Evolutionary conservation across 1,140 invertebrate genomes (phyloP).

Genomic region (Aphis craccivora): DNA sequence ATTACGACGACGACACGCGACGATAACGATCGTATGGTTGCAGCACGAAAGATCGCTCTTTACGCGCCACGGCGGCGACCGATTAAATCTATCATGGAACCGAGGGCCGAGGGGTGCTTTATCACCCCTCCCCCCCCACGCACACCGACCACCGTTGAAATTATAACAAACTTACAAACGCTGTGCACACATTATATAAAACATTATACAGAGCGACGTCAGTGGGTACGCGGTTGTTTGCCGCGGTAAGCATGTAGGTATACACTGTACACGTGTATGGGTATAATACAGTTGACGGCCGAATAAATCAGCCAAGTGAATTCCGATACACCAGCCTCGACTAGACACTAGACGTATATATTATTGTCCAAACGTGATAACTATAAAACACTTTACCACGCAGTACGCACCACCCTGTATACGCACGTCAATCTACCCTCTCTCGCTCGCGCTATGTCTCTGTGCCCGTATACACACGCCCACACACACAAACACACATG

Average conservation of each 20-base stretch:
- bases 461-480: background rate
- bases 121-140: background rate
- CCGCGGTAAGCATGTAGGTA: background rate
- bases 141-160: background rate
- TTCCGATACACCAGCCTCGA: background rate
- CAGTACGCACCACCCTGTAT: background rate
- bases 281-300: background rate
- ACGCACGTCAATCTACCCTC: constrained; percentile 30
- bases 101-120: background rate
- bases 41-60: constrained; percentile 3
- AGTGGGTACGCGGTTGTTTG: background rate
- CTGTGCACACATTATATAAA: background rate
- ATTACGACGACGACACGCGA: background rate
- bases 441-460: background rate
- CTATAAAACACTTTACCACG: background rate
- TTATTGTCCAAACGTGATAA: background rate
- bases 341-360: background rate
- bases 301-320: background rate
- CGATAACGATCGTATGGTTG: constrained; percentile 9
- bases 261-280: background rate
- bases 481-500: background rate
- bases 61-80: background rate
- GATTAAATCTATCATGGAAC: background rate
- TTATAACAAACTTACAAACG: constrained; percentile 8
- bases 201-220: background rate